phyloP scores from a whole-genome alignment of 1,140 invertebrate species.

The Cheumatopsyche charites region DNA sequence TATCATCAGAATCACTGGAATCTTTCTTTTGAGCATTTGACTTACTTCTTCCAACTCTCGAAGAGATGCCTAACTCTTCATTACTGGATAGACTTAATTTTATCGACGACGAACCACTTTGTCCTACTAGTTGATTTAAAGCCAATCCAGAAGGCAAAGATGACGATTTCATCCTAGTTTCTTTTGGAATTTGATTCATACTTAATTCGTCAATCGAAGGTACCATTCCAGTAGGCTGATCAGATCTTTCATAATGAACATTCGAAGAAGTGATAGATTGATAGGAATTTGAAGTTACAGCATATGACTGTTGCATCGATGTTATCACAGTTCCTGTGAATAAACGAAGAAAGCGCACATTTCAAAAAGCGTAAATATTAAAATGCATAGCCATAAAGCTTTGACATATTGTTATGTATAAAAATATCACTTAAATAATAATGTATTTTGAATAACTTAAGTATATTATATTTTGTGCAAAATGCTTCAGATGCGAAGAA shows the following conservation, averaged over 20 bases:
- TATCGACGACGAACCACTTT: slow-evolving; percentile 51
- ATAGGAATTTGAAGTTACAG: slow-evolving; percentile 38
- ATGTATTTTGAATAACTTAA: too few relatives aligned
- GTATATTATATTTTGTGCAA: too few relatives aligned
- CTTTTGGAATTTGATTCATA: slow-evolving; percentile 54
- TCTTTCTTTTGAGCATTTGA: slow-evolving; percentile 59
- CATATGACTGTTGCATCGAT: slow-evolving; percentile 32
- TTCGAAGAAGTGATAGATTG: slow-evolving; percentile 42
- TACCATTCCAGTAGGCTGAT: slow-evolving; percentile 2
- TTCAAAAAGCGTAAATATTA: slow-evolving; percentile 45
- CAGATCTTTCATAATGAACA: slow-evolving; percentile 39
- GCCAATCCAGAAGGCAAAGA: slow-evolving; percentile 69
- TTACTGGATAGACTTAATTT: slow-evolving; percentile 58
- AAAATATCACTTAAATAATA: background rate
- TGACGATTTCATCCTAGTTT: slow-evolving; percentile 68
- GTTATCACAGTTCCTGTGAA: slow-evolving; percentile 42
- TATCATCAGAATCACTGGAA: slow-evolving; percentile 51
- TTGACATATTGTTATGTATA: slow-evolving; percentile 10
- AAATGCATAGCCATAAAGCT: slow-evolving; percentile 28
- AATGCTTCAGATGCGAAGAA: too few relatives aligned
- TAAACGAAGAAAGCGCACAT: slow-evolving; percentile 41
- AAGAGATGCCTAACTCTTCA: slow-evolving; percentile 35
- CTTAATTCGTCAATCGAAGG: background rate
- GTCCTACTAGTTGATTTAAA: slow-evolving; percentile 57
- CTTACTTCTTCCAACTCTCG: slow-evolving; percentile 56